Evolutionary conservation across 2,888 invertebrate genomes (phyloP), one percentile per base, ranked within the genome.

Genomic region (Sceliomorpha sp.): DNA sequence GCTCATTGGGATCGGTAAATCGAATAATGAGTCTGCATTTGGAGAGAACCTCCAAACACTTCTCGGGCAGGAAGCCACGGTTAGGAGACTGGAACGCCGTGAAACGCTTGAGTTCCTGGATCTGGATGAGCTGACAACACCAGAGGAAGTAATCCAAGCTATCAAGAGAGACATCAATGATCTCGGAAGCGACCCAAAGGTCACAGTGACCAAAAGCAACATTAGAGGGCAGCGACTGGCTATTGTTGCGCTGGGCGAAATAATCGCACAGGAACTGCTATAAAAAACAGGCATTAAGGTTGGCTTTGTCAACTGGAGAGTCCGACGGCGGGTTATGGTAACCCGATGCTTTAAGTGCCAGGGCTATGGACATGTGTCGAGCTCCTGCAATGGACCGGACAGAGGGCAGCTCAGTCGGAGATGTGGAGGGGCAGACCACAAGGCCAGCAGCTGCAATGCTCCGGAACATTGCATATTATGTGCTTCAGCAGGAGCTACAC

Each of bases 251-350:
- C 8, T 64, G 34, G 34, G 20, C 8, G 42, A 29, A 8, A 17
- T 12, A 5, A 37, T 31, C 15, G 42, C 59, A 9, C 4, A 8
- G 0, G 20, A 26, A 15, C 42, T 59, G 2, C 20, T 47, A 7
- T 7, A 45, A 15, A 26, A 17, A 2, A 0, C 45, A 0, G 2
- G 24, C 1, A 12, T 62, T 1, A 45, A 34, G 5, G 12, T 55
- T 4, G 63, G 42, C 0, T 48, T 47, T 42, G 20, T 42, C 0
- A 34, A 55, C 42, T 47, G 63, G 13, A 37, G 48, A 12, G 10
- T 63, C 2, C 12, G 53, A 14, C 20, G 12, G 8, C 24, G 47
- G 7, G 15, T 13, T 0, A n/a, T 17, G 6, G 44, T 31, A 0
- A 2, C 9, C 0, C 32, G 42, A 5, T 63, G 50, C 34, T 51